Evolutionary conservation across 2,888 invertebrate species (phyloP), one percentile per base, ranked within the genome.

Genomic region (Macrosoma leucophasiata): DNA sequence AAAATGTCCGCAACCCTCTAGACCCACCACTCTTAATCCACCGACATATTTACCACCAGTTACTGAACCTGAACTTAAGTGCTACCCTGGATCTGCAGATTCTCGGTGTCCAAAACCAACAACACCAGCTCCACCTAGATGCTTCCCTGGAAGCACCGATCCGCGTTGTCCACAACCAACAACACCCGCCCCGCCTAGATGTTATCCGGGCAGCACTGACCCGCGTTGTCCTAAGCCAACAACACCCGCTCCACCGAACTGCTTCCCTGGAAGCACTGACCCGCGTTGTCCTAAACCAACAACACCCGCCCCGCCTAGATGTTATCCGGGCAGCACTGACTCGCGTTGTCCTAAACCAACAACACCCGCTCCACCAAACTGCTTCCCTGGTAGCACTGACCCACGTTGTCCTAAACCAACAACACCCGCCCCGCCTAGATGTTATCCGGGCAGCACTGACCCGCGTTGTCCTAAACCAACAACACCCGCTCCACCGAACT

Each of bases 351-450:
- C 57, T 0, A 33, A 37, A 30, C 51, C 55, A 0, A 53, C 53
- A 0, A 52, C 61, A 1, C 48, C 54, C 0, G 38, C 37, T 0
- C 43, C 46, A 4, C 56, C 58, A 0, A 36, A 17, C 0, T 69
- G 69, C 14, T 64, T 36, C 30, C 69, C 65, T 1, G 70, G 69
- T 0, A 50, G 42, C 2, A 48, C 19, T 0, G 66, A 69, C 19
- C 52, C 62, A 0, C 36, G 58, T 0, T 67, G 69, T 13, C 65
- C 68, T 0, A 44, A 46, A 7, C 54, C 59, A 0, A 50, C 60
- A 0, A 55, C 58, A 0, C 47, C 52, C 1, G 36, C 33, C 1
- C 43, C 48, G 1, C 45, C 52, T 0, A 39, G 36, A 1, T 52
- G 57, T 10, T 55, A 33, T 25, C 50, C 50, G 2, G 54, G 54